phyloP scores from a whole-genome alignment of 1,140 invertebrate genomes.

The Temnothorax curvispinosus region DNA sequence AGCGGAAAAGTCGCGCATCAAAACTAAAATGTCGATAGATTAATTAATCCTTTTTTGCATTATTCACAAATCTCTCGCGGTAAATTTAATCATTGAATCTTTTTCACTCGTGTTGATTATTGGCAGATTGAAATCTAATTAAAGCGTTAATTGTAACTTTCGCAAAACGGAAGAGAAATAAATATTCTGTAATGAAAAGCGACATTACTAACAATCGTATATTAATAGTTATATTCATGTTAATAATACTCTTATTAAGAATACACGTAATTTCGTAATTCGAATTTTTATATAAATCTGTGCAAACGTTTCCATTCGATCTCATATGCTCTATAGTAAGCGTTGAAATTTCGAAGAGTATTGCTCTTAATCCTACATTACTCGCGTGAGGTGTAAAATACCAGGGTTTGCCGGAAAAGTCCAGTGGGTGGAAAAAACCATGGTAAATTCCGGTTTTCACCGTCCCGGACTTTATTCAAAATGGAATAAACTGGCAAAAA shows the following conservation, averaged over 20 bases:
- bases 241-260: neutral
- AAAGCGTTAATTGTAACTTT: neutral
- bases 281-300: neutral
- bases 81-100: neutral
- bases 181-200: neutral
- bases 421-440: too few relatives aligned
- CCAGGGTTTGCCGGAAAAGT: too few relatives aligned
- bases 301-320: neutral
- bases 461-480: too few relatives aligned
- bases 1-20: neutral
- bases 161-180: neutral
- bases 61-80: neutral
- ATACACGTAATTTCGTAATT: neutral
- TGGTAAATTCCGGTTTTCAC: too few relatives aligned
- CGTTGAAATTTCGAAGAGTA: neutral
- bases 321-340: neutral
- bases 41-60: conserved; percentile 21
- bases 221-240: neutral
- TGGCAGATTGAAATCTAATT: neutral
- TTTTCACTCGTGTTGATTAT: neutral
- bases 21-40: neutral
- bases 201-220: neutral
- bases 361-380: neutral
- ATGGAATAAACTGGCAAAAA: too few relatives aligned
- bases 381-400: too few relatives aligned